phyloP scores from a whole-genome alignment of 92 coral and sea anemone species.

The Umimayanthus kanabou region DNA sequence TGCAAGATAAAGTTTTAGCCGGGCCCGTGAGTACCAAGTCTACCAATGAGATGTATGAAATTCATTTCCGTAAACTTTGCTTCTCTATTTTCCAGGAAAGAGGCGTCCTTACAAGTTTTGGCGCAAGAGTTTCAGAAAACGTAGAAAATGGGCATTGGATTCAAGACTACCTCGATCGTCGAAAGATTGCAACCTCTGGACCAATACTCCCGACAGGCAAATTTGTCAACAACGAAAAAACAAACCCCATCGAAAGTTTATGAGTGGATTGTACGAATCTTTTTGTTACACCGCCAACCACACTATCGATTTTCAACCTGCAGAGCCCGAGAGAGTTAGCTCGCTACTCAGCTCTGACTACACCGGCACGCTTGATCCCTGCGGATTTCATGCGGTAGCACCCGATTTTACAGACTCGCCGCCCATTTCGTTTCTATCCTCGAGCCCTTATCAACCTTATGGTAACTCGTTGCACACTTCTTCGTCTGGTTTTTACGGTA shows the following conservation, averaged over 20 bases:
- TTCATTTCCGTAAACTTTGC: conserved; percentile 1
- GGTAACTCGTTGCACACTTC: conserved; percentile 27
- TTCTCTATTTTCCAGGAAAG: conserved; percentile 50
- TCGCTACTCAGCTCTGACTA: not conserved
- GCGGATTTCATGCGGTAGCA: conserved; percentile 25
- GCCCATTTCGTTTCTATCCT: conserved; percentile 29
- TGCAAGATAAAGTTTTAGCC: not conserved
- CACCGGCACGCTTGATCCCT: conserved; percentile 9
- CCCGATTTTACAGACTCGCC: conserved; percentile 18
- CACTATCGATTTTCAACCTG: conserved; percentile 69
- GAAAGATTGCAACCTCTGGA: conserved; percentile 35
- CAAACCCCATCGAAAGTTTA: conserved; percentile 73
- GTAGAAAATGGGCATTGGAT: conserved; percentile 60
- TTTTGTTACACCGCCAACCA: conserved; percentile 77
- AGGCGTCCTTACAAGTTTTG: conserved; percentile 68
- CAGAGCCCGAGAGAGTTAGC: conserved; percentile 40
- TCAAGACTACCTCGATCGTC: not conserved
- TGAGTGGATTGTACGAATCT: conserved; percentile 84
- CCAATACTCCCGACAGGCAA: conserved; percentile 43
- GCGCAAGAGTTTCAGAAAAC: conserved; percentile 55
- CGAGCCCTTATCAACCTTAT: conserved; percentile 37
- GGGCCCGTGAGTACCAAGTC: not conserved
- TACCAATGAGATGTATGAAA: not conserved
- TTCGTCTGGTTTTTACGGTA: conserved; percentile 49
- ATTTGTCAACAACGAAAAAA: conserved; percentile 57